Percentiles rank a stretch among this genome's conserved stretches.
Conservation (phyloP, 2,888 invertebrate genomes). For the Tuberolachnus salignus region DNA sequence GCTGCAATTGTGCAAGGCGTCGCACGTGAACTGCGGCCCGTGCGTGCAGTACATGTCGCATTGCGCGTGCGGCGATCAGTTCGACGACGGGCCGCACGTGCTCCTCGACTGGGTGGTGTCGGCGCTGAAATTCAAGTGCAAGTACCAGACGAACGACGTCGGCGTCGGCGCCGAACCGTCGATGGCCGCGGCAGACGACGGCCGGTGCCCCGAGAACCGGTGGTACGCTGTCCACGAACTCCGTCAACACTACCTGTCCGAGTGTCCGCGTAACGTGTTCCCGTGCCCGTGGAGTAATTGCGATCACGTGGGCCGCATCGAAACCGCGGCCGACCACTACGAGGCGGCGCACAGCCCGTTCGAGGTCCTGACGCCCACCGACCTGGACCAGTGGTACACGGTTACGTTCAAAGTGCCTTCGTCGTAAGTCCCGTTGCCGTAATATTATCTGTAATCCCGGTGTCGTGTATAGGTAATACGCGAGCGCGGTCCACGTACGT, state of each 20-base stretch:
- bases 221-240: slow-evolving; percentile 18
- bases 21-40: neutral
- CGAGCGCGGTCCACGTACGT: too few species aligned
- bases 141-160: neutral
- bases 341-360: slow-evolving; percentile 11
- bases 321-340: slow-evolving; percentile 12
- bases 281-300: neutral
- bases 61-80: neutral
- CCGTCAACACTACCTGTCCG: neutral
- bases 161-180: neutral
- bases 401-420: neutral
- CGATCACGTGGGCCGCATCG: neutral
- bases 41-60: neutral
- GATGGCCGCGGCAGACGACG: neutral
- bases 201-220: neutral
- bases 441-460: neutral
- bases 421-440: neutral
- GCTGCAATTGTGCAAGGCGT: neutral
- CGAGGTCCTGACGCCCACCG: neutral
- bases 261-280: neutral
- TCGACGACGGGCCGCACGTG: neutral
- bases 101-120: slow-evolving; percentile 10
- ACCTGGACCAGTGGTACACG: neutral
- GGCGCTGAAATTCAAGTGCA: slow-evolving; percentile 14
- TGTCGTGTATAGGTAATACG: too few species aligned